Conservation (phyloP, 2,113 vertebrate species). For the Okapia johnstoni region DNA sequence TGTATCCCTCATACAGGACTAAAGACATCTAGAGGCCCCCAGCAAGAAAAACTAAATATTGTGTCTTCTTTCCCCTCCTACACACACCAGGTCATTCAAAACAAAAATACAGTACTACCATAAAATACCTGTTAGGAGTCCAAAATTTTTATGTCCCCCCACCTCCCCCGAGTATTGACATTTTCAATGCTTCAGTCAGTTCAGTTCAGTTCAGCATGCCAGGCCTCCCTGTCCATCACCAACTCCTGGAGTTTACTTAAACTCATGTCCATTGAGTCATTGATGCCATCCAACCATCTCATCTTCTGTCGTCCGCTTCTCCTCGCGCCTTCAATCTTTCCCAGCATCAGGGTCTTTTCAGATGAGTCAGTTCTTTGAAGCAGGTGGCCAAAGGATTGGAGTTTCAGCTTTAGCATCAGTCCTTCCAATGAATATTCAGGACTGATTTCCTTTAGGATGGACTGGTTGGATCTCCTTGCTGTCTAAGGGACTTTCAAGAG, state of each 20-base stretch:
- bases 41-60: neutral
- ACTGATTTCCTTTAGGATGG: neutral
- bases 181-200: neutral
- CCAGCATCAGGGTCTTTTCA: neutral
- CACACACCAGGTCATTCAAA: neutral
- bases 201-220: neutral
- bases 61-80: neutral
- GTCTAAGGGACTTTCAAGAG: neutral
- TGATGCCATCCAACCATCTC: neutral
- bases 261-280: neutral
- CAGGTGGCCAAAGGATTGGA: neutral
- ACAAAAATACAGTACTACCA: neutral
- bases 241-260: neutral
- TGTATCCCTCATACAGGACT: neutral
- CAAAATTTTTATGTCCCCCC: neutral
- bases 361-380: neutral
- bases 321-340: neutral
- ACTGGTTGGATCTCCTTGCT: neutral
- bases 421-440: neutral
- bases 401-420: neutral
- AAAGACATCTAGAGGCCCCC: neutral
- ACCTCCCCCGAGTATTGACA: neutral
- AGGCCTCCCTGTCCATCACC: neutral
- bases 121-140: neutral
- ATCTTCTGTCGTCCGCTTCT: neutral